A percentile compares a stretch with the other conserved stretches of the same genome.
These are phyloP conservation scores for Saccopteryx leptura DNA, from an alignment of 2,113 vertebrate genomes.

Conservation along the genomic window DNA sequence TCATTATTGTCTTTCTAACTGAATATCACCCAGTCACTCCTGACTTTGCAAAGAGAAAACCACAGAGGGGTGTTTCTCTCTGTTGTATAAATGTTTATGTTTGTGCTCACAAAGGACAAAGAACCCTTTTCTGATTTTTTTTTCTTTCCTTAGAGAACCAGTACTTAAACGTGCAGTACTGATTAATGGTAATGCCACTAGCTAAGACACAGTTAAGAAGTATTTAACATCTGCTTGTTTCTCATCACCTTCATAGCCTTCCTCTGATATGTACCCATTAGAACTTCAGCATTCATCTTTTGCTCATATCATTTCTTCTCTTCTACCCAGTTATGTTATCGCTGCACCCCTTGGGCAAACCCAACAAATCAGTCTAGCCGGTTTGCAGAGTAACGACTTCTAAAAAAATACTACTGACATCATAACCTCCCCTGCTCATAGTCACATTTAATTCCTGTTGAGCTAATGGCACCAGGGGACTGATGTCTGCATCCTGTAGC, in stretches of 20 bases:
- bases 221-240: slow-evolving; percentile 30
- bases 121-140: slow-evolving; percentile 37
- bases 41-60: slow-evolving; percentile 56
- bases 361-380: slow-evolving; percentile 40
- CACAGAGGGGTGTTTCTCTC: slow-evolving; percentile 64
- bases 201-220: slow-evolving; percentile 7
- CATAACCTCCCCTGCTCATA: slow-evolving; percentile 68
- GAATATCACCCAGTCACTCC: slow-evolving; percentile 56
- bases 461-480: slow-evolving; percentile 70
- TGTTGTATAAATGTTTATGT: slow-evolving; percentile 69
- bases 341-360: slow-evolving; percentile 1
- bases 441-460: slow-evolving; percentile 70
- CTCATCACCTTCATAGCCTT: not conserved
- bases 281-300: slow-evolving; percentile 12
- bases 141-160: slow-evolving; percentile 18
- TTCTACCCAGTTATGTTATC: slow-evolving; percentile 26
- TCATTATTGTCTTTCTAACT: slow-evolving; percentile 71
- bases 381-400: slow-evolving; percentile 49
- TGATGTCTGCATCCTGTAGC: slow-evolving; percentile 65
- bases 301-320: slow-evolving; percentile 23
- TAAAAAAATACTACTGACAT: slow-evolving; percentile 64
- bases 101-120: slow-evolving; percentile 78
- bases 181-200: slow-evolving; percentile 32
- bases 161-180: slow-evolving; percentile 46
- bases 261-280: not conserved